A percentile compares a stretch with the other conserved stretches of the same genome.
Conservation (phyloP, 2,888 invertebrate species). For the Metopia argyrocephala region DNA sequence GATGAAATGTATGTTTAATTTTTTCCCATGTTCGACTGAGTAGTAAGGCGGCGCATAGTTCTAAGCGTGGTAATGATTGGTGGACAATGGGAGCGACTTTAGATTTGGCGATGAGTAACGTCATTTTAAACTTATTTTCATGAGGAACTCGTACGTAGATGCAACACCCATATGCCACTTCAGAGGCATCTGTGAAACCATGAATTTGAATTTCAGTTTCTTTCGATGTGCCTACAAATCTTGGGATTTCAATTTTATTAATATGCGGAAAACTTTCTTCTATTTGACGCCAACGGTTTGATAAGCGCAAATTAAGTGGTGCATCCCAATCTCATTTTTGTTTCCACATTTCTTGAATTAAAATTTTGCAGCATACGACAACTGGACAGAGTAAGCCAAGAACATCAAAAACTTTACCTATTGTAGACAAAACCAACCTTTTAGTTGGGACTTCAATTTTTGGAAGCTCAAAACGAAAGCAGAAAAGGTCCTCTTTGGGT, state of each 20-base stretch:
- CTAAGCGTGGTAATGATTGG: constrained; percentile 1
- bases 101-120: background rate
- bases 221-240: background rate
- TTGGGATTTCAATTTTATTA: background rate
- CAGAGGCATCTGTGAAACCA: constrained; percentile 22
- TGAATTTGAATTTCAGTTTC: constrained; percentile 5
- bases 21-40: constrained; percentile 27
- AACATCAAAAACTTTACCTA: too few relatives aligned
- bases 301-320: background rate
- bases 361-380: too few relatives aligned
- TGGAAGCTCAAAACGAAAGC: too few relatives aligned
- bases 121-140: background rate
- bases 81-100: constrained; percentile 13
- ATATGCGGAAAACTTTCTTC: background rate
- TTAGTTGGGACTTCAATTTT: too few relatives aligned
- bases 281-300: background rate
- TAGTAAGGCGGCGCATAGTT: constrained; percentile 9
- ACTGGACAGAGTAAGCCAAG: too few relatives aligned
- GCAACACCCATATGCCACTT: constrained; percentile 20
- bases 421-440: too few relatives aligned
- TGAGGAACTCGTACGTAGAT: background rate
- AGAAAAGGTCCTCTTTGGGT: too few relatives aligned
- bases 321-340: too few relatives aligned
- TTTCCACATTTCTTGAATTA: too few relatives aligned
- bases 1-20: constrained; percentile 2